Evolutionary conservation across 2,113 vertebrate genomes (phyloP).

Genomic region (Scophthalmus maximus): DNA sequence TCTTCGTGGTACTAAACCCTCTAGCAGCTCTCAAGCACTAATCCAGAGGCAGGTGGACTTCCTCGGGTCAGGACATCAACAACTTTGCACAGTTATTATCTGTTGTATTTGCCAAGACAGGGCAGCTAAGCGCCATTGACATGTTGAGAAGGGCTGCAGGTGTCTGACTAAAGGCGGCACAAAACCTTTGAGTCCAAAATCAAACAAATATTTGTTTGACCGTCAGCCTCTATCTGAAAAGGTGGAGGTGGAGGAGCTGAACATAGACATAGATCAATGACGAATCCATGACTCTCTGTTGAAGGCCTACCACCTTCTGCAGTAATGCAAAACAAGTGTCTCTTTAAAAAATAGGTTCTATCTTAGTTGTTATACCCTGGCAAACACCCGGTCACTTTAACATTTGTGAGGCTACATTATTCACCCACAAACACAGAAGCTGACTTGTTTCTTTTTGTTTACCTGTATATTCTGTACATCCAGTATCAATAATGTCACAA

Average conservation of each 20-base stretch:
- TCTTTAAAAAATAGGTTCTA: too few relatives aligned
- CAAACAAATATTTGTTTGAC: neutral
- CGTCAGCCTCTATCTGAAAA: neutral
- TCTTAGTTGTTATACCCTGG: neutral
- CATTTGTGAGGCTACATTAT: too few relatives aligned
- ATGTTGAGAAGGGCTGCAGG: neutral
- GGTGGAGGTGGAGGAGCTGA: neutral
- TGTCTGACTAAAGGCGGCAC: constrained; percentile 8
- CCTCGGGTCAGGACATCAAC: constrained; percentile 11
- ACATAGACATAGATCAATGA: neutral
- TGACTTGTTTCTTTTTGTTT: neutral
- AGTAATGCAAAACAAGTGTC: neutral
- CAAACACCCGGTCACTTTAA: too few relatives aligned
- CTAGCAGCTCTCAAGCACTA: constrained; percentile 10
- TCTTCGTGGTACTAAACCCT: constrained; percentile 32
- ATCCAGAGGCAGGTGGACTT: constrained; percentile 23
- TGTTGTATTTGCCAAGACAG: constrained; percentile 9
- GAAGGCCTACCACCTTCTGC: neutral
- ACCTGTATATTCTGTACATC: neutral
- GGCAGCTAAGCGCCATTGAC: constrained; percentile 16
- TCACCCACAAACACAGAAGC: too few relatives aligned
- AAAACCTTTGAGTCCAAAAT: constrained; percentile 7
- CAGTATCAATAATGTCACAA: too few relatives aligned
- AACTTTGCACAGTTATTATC: neutral
- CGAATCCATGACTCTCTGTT: constrained; percentile 6